Evolutionary conservation across 2,113 vertebrate genomes (phyloP).

Genomic region (Saguinus imperator): DNA sequence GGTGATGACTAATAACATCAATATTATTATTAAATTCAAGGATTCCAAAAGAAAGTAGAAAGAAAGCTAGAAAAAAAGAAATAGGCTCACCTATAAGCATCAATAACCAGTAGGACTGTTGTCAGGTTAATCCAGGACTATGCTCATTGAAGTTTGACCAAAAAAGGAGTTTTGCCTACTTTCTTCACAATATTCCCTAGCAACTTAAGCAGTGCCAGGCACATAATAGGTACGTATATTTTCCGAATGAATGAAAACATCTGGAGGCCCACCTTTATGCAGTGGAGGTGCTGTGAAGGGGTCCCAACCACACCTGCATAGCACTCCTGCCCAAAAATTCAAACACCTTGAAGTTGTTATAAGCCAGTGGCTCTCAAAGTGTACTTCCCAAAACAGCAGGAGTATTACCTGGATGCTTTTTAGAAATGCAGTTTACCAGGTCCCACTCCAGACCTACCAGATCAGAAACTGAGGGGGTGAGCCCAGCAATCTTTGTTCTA

Average conservation of each 20-base stretch:
- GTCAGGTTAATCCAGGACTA: background rate
- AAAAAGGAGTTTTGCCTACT: background rate
- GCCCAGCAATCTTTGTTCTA: background rate
- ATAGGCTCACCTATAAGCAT: background rate
- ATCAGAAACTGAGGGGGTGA: background rate
- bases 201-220: background rate
- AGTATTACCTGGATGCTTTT: background rate
- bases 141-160: background rate
- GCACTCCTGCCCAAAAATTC: background rate
- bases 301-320: background rate
- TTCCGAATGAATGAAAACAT: background rate
- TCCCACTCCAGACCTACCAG: background rate
- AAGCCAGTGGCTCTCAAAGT: background rate
- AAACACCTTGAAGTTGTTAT: background rate
- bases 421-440: background rate
- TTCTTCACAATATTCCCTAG: background rate
- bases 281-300: background rate
- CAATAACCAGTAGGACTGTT: background rate
- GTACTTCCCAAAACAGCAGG: background rate
- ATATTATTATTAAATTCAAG: background rate
- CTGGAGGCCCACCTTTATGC: background rate
- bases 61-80: background rate
- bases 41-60: background rate
- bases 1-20: background rate
- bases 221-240: background rate